phyloP scores from a whole-genome alignment of 2,797 vertebrate genomes.

The Vespertilio murinus region DNA sequence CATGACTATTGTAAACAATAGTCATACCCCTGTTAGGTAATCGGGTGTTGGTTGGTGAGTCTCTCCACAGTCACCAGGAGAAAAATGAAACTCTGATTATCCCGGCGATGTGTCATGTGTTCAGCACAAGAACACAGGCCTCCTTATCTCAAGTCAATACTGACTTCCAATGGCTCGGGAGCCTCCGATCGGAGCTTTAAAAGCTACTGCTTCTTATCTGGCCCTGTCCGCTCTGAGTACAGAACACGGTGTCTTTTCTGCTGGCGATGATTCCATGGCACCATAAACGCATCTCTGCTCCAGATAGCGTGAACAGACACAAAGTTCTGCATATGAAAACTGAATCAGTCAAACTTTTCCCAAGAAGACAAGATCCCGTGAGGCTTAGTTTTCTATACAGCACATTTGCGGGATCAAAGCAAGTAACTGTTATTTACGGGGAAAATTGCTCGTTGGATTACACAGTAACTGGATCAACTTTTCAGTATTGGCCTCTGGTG shows the following conservation, averaged over 20 bases:
- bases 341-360: background rate
- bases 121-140: background rate
- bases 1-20: background rate
- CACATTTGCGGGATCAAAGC: background rate
- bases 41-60: background rate
- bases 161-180: background rate
- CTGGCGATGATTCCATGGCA: background rate
- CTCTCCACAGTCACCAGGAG: background rate
- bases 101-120: background rate
- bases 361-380: background rate
- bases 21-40: background rate
- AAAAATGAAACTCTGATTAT: background rate
- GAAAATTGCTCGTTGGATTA: slow-evolving; percentile 31
- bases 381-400: background rate
- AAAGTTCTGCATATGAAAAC: slow-evolving; percentile 43
- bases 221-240: background rate
- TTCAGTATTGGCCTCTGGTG: background rate
- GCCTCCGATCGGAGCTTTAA: background rate
- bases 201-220: background rate
- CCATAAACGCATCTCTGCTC: background rate
- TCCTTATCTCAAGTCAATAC: background rate
- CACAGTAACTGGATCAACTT: background rate
- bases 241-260: background rate
- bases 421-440: background rate
- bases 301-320: background rate